Percentiles rank a stretch among this genome's conserved stretches.
Evolutionary conservation across 1,140 invertebrate species (phyloP).

Genomic region (Atta colombica): DNA sequence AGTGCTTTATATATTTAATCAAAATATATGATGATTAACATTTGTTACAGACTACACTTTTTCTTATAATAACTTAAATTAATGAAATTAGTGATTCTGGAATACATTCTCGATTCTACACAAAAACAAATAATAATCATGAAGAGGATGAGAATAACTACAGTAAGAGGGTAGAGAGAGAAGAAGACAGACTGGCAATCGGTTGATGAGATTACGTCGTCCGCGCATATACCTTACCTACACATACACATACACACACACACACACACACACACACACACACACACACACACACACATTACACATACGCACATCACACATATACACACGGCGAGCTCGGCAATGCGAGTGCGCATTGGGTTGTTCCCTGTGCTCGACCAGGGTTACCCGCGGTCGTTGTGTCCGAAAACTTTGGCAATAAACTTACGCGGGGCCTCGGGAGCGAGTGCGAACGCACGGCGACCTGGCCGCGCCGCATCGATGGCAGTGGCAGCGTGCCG

Average conservation of each 20-base stretch:
- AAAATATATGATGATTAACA: not conserved
- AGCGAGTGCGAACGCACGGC: slow-evolving; percentile 34
- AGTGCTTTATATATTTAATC: not conserved
- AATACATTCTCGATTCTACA: not conserved
- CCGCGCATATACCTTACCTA: slow-evolving; percentile 33
- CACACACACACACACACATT: no score
- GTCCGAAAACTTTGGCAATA: slow-evolving; percentile 87
- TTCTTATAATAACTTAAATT: not conserved
- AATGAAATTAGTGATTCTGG: not conserved
- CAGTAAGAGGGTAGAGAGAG: not conserved
- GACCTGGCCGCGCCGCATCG: slow-evolving; percentile 54
- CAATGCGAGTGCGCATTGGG: slow-evolving; percentile 78
- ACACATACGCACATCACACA: not conserved
- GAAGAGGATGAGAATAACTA: slow-evolving; percentile 2
- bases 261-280: not conserved
- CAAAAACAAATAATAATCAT: not conserved
- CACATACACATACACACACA: no score
- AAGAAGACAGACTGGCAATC: slow-evolving; percentile 13
- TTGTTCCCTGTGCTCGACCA: slow-evolving; percentile 75
- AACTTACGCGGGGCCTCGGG: slow-evolving; percentile 83
- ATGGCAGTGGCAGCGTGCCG: slow-evolving; percentile 41
- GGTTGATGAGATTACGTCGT: slow-evolving; percentile 67
- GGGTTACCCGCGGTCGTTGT: slow-evolving; percentile 86
- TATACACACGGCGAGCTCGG: slow-evolving; percentile 29
- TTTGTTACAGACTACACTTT: not conserved